Conservation (phyloP, 2,113 vertebrate genomes). For the Rhinoderma darwinii region DNA sequence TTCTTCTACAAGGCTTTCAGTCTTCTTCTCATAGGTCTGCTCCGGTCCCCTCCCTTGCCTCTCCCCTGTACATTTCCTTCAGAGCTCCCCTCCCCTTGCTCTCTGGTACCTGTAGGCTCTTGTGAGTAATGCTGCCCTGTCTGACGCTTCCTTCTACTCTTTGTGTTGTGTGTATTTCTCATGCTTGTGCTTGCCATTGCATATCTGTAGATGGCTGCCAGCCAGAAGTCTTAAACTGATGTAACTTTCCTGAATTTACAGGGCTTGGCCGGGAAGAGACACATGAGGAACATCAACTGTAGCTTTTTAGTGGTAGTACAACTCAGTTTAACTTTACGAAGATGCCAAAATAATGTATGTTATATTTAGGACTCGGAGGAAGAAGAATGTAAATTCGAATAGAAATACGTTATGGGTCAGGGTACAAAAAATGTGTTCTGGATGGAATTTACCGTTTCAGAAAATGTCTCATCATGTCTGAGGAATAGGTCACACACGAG, state of each 20-base stretch:
- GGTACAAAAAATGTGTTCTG: not conserved
- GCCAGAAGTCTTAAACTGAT: conserved; percentile 42
- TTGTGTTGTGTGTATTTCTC: conserved; percentile 35
- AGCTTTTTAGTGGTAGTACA: not conserved
- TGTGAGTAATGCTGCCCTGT: conserved; percentile 47
- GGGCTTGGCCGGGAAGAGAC: not conserved
- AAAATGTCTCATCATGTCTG: not conserved
- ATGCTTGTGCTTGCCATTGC: conserved; percentile 54
- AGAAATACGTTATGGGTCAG: not conserved
- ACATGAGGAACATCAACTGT: conserved; percentile 1
- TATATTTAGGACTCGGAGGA: too few relatives aligned
- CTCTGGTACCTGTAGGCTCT: conserved; percentile 49
- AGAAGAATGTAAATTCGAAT: too few relatives aligned
- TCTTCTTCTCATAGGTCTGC: conserved; percentile 51
- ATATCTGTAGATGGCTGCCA: conserved; percentile 41
- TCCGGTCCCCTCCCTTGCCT: conserved; percentile 36
- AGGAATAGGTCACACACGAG: not conserved
- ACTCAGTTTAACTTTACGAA: not conserved
- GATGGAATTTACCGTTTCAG: not conserved
- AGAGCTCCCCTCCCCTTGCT: conserved; percentile 16
- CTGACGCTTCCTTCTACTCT: conserved; percentile 22
- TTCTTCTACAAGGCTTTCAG: conserved; percentile 44
- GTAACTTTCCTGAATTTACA: conserved; percentile 31
- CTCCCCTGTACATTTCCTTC: conserved; percentile 50
- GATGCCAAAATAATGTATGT: not conserved